A percentile compares a stretch with the other conserved stretches of the same genome.
Conservation (phyloP, 2,113 vertebrate species). For the Tychaedon coryphoeus region DNA sequence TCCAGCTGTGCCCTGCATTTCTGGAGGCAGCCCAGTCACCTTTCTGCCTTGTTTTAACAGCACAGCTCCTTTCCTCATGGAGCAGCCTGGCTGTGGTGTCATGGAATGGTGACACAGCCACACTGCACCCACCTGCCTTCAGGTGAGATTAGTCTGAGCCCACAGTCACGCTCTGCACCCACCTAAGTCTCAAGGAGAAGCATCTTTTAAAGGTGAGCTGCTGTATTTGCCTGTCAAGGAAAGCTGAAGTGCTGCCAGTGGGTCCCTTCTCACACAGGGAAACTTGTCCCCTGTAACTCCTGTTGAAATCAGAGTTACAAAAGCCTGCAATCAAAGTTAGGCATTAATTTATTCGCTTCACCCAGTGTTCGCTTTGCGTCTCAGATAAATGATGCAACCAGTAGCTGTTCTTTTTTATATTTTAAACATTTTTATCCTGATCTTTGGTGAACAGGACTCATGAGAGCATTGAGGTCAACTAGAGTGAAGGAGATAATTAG, state of each 20-base stretch:
- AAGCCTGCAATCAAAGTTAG: not conserved
- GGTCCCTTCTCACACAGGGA: not conserved
- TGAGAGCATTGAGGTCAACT: not conserved
- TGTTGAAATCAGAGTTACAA: not conserved
- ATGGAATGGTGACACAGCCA: not conserved
- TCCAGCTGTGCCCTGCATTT: not conserved
- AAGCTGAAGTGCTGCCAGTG: not conserved
- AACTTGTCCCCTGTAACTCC: not conserved
- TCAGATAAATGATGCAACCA: not conserved
- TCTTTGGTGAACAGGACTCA: not conserved
- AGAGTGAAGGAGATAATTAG: not conserved
- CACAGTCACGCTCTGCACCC: not conserved
- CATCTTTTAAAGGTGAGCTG: not conserved
- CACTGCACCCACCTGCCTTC: not conserved
- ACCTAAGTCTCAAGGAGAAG: not conserved
- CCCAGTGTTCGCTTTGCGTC: not conserved
- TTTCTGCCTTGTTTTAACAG: not conserved
- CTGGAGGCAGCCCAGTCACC: not conserved
- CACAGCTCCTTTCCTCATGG: not conserved
- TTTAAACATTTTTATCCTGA: not conserved
- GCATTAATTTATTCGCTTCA: not conserved
- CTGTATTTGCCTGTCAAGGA: fast-evolving
- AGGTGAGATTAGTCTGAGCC: not conserved
- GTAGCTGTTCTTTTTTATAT: not conserved
- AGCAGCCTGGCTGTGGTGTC: not conserved